Conservation (phyloP, 2,888 invertebrate genomes). For the Ochropleura leucogaster region DNA sequence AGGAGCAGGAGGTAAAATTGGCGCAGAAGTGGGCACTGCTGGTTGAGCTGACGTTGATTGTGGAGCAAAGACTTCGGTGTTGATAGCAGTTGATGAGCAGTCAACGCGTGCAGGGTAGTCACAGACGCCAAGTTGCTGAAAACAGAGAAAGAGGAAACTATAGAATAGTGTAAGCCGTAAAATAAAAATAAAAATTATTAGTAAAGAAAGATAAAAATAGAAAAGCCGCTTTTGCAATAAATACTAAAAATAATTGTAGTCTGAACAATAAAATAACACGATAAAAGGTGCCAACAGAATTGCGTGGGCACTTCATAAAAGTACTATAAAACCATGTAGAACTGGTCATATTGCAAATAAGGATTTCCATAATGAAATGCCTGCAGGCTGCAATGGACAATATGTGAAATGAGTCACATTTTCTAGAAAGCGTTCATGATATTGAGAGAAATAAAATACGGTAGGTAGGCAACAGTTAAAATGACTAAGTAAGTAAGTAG, state of each 20-base stretch:
- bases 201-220: slow-evolving; percentile 5
- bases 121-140: slow-evolving; percentile 91
- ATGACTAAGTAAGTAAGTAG: not conserved
- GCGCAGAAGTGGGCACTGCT: slow-evolving; percentile 21
- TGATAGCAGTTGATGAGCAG: slow-evolving; percentile 77
- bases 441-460: slow-evolving; percentile 10
- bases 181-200: not conserved
- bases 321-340: slow-evolving; percentile 27
- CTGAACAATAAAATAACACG: slow-evolving; percentile 19
- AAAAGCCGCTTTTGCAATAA: not conserved
- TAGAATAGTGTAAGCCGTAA: not conserved
- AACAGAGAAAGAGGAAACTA: slow-evolving; percentile 45
- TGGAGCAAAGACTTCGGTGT: slow-evolving; percentile 56
- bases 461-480: not conserved
- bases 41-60: slow-evolving; percentile 25
- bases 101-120: slow-evolving; percentile 92
- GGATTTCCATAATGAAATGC: slow-evolving; percentile 28
- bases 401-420: slow-evolving; percentile 30
- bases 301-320: slow-evolving; percentile 36
- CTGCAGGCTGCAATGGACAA: not conserved
- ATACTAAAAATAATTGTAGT: not conserved
- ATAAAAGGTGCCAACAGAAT: slow-evolving; percentile 7
- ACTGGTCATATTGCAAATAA: slow-evolving; percentile 23
- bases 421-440: not conserved
- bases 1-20: slow-evolving; percentile 28